phyloP scores from a whole-genome alignment of 2,113 vertebrate species.

The Rana temporaria region DNA sequence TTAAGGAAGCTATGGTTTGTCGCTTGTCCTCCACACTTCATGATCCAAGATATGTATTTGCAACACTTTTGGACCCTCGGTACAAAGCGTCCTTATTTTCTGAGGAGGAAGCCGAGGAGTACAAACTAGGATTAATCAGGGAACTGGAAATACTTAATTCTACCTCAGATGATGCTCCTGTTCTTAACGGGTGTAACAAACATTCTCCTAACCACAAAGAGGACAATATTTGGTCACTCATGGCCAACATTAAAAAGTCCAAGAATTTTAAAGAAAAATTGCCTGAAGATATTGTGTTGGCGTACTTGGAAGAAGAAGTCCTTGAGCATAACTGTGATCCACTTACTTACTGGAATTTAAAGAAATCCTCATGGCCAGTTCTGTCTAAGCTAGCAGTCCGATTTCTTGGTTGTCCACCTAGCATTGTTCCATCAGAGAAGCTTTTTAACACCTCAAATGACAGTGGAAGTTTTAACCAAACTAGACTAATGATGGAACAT shows the following conservation, averaged over 20 bases:
- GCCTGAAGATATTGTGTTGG: constrained; percentile 88
- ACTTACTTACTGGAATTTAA: constrained; percentile 95
- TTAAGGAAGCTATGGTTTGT: constrained; percentile 93
- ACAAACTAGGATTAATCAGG: constrained; percentile 90
- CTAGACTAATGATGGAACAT: constrained; percentile 89
- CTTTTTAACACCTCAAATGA: constrained; percentile 90
- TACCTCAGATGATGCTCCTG: constrained; percentile 81
- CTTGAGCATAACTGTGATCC: constrained; percentile 97
- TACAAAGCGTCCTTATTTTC: constrained; percentile 96
- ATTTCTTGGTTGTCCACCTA: constrained; percentile 95
- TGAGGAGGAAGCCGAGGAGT: constrained; percentile 92
- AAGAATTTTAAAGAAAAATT: constrained; percentile 83
- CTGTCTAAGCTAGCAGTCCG: constrained; percentile 91
- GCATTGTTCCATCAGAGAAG: constrained; percentile 89
- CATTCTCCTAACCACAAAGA: constrained; percentile 74
- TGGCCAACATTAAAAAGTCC: constrained; percentile 85
- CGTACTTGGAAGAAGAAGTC: constrained; percentile 95
- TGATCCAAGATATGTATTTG: constrained; percentile 89
- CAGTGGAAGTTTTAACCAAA: constrained; percentile 84
- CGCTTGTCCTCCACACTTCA: constrained; percentile 86
- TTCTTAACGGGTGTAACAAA: constrained; percentile 81
- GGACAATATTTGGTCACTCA: constrained; percentile 91
- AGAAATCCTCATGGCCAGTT: constrained; percentile 90
- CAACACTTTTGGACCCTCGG: constrained; percentile 93
- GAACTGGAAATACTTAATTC: constrained; percentile 88